Evolutionary conservation across 2,888 invertebrate genomes (phyloP), one percentile per base, ranked within the genome.

Genomic region (Harpagoxenus sublaevis): DNA sequence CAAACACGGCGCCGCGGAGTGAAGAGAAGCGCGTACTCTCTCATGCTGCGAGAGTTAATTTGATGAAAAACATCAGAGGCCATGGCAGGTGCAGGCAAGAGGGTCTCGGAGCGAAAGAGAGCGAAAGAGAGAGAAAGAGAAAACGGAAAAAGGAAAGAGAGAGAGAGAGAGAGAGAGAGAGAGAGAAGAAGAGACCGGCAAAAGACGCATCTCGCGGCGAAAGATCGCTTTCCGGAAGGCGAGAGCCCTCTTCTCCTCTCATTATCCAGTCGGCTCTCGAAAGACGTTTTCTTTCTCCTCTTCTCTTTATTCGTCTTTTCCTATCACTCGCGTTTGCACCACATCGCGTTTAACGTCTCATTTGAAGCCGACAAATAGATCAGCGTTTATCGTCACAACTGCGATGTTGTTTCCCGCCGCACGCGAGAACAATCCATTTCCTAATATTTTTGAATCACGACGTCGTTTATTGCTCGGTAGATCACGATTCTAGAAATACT

Each of bases 21-120:
- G 89, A 71, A 81, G 79, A 60, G 79, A 57, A 71, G 60, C 79
- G 79, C 73, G 60, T 70, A 78, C 79, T 81, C 73, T 71, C 91
- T 91, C 90, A 88, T 90, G 91, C 86, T 83, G 86, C 81, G 92
- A 91, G 79, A 81, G 94, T 93, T 94, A 94, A 94, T 94, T 94
- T 94, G 91, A 94, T 94, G 93, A 94, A 94, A 94, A 94, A 94
- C 92, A 94, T 93, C 92, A 89, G 91, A 92, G 90, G 89, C 89
- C 87, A 77, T 35, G 66, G 31, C 66, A 71, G 79, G 78, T 66
- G 83, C 84, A 62, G 35, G 71, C 75, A 73, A 42, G 87, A 86
- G 85, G 77, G 78, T 53, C 39, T 68, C 39, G 18, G 78, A 70
- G 83, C 83, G 57, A 84, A 53, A 66, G 84, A 79, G 86, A 70